Evolutionary conservation across 2,888 invertebrate species (phyloP), one percentile per base, ranked within the genome.

Genomic region (Crocallis elinguaria): DNA sequence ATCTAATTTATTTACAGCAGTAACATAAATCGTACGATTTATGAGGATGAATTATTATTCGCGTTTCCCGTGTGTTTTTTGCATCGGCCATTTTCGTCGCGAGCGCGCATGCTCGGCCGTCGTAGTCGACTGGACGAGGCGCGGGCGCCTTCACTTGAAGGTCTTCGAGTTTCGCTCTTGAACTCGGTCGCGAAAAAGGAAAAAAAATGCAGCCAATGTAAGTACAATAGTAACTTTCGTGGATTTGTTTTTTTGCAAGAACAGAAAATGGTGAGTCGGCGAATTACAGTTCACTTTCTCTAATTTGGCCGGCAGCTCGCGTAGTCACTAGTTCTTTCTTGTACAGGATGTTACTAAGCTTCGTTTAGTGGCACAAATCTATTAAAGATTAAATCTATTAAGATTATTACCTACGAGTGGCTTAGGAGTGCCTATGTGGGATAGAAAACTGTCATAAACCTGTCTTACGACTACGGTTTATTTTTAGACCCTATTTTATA

Each of bases 61-160:
- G 49, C 37, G 55, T 75, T 83, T 86, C 77, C 74, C 87, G 88
- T 85, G 82, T 66, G 58, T 64, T 67, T 66, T 72, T 70, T 46
- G 55, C 67, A 61, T 54, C 70, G 63, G 75, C 72, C 85, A 82
- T 83, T 71, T 73, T 79, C 58, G 62, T 48, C 49, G 45, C 62
- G 71, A 68, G 69, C 60, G 77, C 83, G 82, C 85, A 71, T 77
- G 86, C 83, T 79, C 82, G 70, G 21, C 62, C 69, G 73, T 66
- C 72, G 68, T 52, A 60, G 51, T 53, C 54, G 64, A 78, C 78
- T 79, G 80, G 56, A 14, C n/a, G 19, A 69, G 67, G 37, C 37
- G 33, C 39, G 9, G 4, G 33, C 44, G 38, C 35, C 14, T 33
- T 46, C 49, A 14, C 49, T 43, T n/a, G 12, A 19, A 19, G 30